These are phyloP conservation scores for Melanocharis versteri DNA, from an alignment of 2,113 vertebrate genomes.

Conservation along the genomic window DNA sequence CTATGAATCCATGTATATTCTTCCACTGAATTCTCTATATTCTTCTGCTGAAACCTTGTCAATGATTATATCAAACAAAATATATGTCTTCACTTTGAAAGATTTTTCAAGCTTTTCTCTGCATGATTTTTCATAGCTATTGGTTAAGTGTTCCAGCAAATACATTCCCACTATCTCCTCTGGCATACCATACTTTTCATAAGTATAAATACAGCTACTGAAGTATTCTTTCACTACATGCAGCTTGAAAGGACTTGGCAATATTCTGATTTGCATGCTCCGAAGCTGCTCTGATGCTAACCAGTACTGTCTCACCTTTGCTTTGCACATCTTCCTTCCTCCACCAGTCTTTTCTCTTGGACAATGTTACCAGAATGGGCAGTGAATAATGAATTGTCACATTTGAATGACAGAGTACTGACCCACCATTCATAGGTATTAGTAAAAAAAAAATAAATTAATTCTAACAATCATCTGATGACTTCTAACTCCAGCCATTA, in stretches of 20 bases:
- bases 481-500: neutral
- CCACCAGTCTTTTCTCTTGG: neutral
- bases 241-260: neutral
- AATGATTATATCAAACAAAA: neutral
- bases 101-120: neutral
- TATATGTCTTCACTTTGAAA: neutral
- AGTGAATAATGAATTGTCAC: neutral
- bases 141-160: neutral
- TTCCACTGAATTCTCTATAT: neutral
- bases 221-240: neutral
- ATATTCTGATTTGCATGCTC: neutral
- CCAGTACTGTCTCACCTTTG: neutral
- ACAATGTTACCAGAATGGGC: neutral
- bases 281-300: neutral
- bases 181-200: neutral
- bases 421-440: neutral
- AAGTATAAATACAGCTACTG: neutral
- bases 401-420: neutral
- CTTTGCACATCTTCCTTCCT: neutral
- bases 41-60: neutral
- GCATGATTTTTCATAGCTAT: neutral
- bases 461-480: neutral
- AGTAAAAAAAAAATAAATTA: neutral
- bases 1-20: neutral
- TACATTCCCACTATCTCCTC: neutral